Conservation (phyloP, 35 echinoderm and acorn worm genomes). For the Apostichopus japonicus region DNA sequence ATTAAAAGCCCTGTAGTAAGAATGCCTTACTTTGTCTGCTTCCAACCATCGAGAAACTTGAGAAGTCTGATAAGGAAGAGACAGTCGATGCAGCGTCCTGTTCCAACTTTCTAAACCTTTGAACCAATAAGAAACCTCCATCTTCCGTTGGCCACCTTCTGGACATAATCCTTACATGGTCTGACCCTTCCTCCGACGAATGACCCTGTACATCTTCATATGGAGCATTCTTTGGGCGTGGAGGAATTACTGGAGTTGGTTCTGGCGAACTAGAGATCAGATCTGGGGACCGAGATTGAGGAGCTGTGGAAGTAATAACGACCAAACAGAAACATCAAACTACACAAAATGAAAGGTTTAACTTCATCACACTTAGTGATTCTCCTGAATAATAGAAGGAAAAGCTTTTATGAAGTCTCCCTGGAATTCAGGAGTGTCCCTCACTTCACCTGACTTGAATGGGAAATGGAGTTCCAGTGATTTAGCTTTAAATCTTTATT, state of each 20-base stretch:
- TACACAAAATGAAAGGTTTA: too few species aligned
- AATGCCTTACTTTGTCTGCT: constrained; percentile 20
- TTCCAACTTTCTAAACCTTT: constrained; percentile 62
- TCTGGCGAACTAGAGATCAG: not conserved
- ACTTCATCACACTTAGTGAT: too few species aligned
- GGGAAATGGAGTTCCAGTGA: too few species aligned
- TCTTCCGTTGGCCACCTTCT: constrained; percentile 74
- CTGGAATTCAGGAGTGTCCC: too few species aligned
- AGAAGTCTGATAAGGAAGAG: constrained; percentile 69
- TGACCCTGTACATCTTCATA: constrained; percentile 13
- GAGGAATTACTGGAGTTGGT: not conserved
- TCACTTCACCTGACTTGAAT: too few species aligned
- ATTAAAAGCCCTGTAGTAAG: too few species aligned
- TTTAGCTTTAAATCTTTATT: too few species aligned
- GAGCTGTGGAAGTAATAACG: not conserved
- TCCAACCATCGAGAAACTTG: constrained; percentile 44
- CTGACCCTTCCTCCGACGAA: constrained; percentile 15
- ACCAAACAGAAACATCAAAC: too few species aligned
- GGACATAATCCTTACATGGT: constrained; percentile 68
- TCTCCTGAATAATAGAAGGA: too few species aligned
- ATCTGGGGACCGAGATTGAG: not conserved
- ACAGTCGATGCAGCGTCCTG: constrained; percentile 43
- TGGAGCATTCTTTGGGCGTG: constrained; percentile 29
- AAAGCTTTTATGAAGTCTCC: too few species aligned
- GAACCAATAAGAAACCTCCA: constrained; percentile 69